These are phyloP conservation scores for Aphelinus atriplicis DNA, from an alignment of 1,140 invertebrate species.

Conservation along the genomic window DNA sequence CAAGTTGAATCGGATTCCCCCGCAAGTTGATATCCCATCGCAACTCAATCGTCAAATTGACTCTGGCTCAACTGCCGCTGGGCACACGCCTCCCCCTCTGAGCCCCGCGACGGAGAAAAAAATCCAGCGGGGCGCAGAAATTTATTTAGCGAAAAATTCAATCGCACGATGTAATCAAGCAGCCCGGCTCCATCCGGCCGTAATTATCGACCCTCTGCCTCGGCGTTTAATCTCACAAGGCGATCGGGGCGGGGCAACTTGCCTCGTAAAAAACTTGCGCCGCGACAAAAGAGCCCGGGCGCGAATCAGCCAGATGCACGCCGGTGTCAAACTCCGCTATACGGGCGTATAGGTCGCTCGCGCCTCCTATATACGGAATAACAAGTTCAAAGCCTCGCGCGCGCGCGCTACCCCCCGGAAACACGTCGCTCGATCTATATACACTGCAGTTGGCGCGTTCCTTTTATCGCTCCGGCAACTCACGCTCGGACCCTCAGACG, in stretches of 20 bases:
- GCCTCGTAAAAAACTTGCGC: too few species aligned
- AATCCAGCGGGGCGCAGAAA: not conserved
- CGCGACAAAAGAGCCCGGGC: too few species aligned
- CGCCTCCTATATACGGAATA: too few species aligned
- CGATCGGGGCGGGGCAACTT: slow-evolving; percentile 1
- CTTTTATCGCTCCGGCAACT: slow-evolving; percentile 18
- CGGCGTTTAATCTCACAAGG: slow-evolving; percentile 8
- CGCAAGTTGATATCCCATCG: too few species aligned
- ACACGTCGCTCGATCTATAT: slow-evolving; percentile 12
- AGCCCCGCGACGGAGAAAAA: not conserved
- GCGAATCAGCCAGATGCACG: too few species aligned
- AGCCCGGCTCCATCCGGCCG: not conserved
- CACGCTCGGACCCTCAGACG: slow-evolving; percentile 14
- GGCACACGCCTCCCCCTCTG: too few species aligned
- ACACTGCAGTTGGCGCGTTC: slow-evolving; percentile 1
- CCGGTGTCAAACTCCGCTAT: too few species aligned
- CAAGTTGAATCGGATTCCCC: too few species aligned
- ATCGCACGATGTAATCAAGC: slow-evolving; percentile 15
- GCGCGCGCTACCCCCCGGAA: slow-evolving; percentile 6
- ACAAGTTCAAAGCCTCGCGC: too few species aligned
- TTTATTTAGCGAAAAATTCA: slow-evolving; percentile 22
- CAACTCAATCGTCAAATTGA: too few species aligned
- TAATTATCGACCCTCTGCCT: slow-evolving; percentile 7
- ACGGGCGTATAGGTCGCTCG: too few species aligned
- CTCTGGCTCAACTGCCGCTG: too few species aligned